phyloP scores from a whole-genome alignment of 2,888 invertebrate species.

The Autographa gamma region DNA sequence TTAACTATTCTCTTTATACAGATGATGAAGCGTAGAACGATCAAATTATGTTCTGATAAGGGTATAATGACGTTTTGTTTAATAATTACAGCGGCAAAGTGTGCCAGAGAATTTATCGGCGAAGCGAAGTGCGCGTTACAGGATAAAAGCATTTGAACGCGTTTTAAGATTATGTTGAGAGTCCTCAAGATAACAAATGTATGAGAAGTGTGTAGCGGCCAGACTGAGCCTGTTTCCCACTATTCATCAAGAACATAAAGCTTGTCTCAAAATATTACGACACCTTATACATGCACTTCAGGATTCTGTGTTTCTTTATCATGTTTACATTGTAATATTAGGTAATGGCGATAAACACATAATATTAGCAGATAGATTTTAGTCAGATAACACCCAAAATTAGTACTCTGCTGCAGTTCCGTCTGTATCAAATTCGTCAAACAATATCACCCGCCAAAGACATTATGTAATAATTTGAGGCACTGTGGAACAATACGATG shows the following conservation, averaged over 20 bases:
- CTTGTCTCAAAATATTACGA: constrained; percentile 15
- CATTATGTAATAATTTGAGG: constrained; percentile 50
- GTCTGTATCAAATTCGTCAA: constrained; percentile 11
- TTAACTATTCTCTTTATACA: constrained; percentile 30
- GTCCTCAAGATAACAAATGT: constrained; percentile 43
- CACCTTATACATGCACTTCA: background rate
- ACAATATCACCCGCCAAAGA: constrained; percentile 17
- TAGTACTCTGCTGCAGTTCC: constrained; percentile 2
- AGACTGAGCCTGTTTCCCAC: constrained; percentile 28
- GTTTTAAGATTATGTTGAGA: constrained; percentile 48
- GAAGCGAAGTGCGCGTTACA: constrained; percentile 31
- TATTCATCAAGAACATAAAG: constrained; percentile 19
- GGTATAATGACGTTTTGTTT: constrained; percentile 40
- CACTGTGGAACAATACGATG: constrained; percentile 38
- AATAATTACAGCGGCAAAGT: constrained; percentile 26
- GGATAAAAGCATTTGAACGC: constrained; percentile 35
- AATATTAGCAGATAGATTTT: background rate
- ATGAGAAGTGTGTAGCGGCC: constrained; percentile 32
- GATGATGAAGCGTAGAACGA: constrained; percentile 19
- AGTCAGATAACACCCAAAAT: constrained; percentile 8
- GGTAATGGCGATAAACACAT: constrained; percentile 4
- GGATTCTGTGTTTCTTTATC: background rate
- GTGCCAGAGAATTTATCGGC: constrained; percentile 8
- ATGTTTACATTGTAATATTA: background rate
- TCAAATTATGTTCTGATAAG: constrained; percentile 29